These are phyloP conservation scores for Tympanoctomys barrerae DNA, from an alignment of 2,797 vertebrate genomes.

Conservation along the genomic window DNA sequence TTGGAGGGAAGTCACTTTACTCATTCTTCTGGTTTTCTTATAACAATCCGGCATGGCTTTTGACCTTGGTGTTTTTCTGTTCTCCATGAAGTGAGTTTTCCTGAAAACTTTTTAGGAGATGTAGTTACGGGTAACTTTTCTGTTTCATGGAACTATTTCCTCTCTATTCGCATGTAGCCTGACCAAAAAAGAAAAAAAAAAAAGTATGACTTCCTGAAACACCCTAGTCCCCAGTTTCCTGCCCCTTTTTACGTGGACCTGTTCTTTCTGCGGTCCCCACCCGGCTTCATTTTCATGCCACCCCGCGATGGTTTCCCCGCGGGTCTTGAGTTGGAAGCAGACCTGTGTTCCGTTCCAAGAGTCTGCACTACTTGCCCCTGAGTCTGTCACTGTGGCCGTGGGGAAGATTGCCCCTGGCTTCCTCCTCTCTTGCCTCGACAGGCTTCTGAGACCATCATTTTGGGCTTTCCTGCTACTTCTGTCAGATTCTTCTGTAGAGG, in stretches of 20 bases:
- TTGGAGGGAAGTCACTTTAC: not conserved
- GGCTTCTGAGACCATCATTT: not conserved
- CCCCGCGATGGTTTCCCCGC: not conserved
- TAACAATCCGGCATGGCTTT: not conserved
- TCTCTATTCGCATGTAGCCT: not conserved
- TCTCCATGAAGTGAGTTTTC: not conserved
- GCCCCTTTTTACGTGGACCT: not conserved
- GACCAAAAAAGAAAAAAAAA: not conserved
- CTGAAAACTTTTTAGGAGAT: not conserved
- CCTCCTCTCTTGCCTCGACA: not conserved
- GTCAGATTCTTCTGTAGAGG: not conserved
- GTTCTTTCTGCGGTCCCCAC: not conserved
- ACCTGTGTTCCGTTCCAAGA: not conserved
- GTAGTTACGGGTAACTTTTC: not conserved
- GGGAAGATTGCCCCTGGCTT: not conserved
- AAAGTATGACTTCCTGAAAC: not conserved
- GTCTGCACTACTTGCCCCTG: too few species aligned
- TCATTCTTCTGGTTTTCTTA: not conserved
- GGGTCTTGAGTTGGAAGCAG: not conserved
- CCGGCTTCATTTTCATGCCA: not conserved
- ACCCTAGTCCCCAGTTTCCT: not conserved
- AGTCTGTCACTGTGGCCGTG: too few species aligned
- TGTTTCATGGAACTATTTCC: not conserved
- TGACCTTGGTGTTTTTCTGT: not conserved
- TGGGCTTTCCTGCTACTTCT: not conserved